Evolutionary conservation across 2,888 invertebrate species (phyloP), one percentile per base, ranked within the genome.

Genomic region (Leucophenga montana): DNA sequence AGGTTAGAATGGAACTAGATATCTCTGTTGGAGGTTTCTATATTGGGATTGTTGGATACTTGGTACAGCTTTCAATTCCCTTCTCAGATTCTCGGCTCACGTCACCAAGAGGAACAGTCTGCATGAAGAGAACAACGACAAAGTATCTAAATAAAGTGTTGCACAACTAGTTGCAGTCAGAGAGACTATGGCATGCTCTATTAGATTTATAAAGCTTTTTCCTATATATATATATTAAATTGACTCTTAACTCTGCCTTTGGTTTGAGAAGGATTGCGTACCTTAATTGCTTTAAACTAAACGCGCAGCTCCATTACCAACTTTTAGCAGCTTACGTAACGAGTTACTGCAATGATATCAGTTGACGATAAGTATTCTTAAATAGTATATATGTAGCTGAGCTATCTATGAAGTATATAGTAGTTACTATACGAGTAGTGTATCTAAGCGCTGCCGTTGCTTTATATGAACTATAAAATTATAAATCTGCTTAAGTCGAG

Each of bases 151-250:
- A 50, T 50, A 50, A 50, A 50, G n/a, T 50, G 50, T 50, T 18
- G 39, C 39, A 39, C 39, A 39, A 39, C 11, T 1, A 39, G 11
- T 39, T 1, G 3, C 39, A 39, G 39, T 11, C 8, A 39, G 11
- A 39, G 1, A 39, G 39, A 50, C 50, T 59, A 4, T 59, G 31
- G 27, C 31, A 9, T 27, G 56, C 39, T 59, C 33, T 59, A 59
- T 59, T 59, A n/a, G 59, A 33, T 59, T 59, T 59, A 59, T 59
- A 31, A 59, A 33, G 57, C 16, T 16, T 16, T 50, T 50, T 11
- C 27, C 27, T n/a, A n/a, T n/a, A n/a, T n/a, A n/a, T n/a, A n/a
- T n/a, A n/a, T n/a, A n/a, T n/a, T n/a, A n/a, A n/a, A n/a, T n/a
- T n/a, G n/a, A n/a, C 4, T n/a, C 50, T 50, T 16, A 1, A 16